Evolutionary conservation across 2,888 invertebrate species (phyloP), one percentile per base, ranked within the genome.

Genomic region (Phragmatobia fuliginosa): DNA sequence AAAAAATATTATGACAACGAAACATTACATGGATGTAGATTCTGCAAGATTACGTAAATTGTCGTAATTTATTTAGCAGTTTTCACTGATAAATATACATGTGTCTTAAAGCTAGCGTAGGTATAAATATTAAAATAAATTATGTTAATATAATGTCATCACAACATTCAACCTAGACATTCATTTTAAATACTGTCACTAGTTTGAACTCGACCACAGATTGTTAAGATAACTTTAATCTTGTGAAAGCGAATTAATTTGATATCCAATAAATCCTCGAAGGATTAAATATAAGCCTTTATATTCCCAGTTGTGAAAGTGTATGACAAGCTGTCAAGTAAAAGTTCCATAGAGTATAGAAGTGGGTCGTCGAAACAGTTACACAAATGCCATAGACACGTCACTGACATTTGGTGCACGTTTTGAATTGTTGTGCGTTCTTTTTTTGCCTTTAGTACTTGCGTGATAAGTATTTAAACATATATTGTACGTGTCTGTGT

Each of bases 231-330:
- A 64, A 16, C 16, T 56, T 56, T 52, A 21, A 64, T 61, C 49
- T 52, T 18, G 52, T 78, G 79, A 79, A 79, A 78, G 79, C 71
- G 31, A 68, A 66, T 78, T 64, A 76, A 68, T 68, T 67, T 70
- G 67, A 76, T 72, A 73, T 76, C 36, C 67, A 70, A 77, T 75
- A 69, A 79, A 75, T 77, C 73, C 77, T 74, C 71, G 61, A 71
- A 73, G 82, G 80, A 80, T 81, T 80, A 79, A 45, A 68, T 61
- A 65, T 69, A 77, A 79, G n/a, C 28, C 45, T 33, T 45, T 45
- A 28, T 62, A 70, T 58, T 62, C 66, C 63, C 31, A 33, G 49
- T 52, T 28, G 66, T 62, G 70, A 70, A 70, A 70, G 70, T 70
- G 18, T 67, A 49, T 60, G 63, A 63, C 66, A 45, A 49, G 60